Base-by-base conservation (phyloP, 2,113 vertebrate genomes). In the Spizaetus ornatus region DNA sequence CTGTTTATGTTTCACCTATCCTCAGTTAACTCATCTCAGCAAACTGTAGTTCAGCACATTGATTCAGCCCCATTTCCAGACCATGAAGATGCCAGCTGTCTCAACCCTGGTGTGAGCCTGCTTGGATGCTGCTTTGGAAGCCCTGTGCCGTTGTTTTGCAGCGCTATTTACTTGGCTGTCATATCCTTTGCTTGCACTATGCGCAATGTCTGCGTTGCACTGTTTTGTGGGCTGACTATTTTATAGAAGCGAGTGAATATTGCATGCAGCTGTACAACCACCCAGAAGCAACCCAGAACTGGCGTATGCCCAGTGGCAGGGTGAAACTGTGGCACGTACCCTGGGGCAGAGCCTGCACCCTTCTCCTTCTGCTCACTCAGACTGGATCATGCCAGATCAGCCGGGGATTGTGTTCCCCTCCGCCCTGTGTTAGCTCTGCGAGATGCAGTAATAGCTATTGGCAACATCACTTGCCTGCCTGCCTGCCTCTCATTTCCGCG, bases 361-460 rank as follows among this genome's bases (percentile, higher is more conserved):
- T 12, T 38, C 71, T 70, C 22, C 82, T 53, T 16, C 70, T 52
- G 42, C 58, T 86, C 19, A 4, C n/a, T 52, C 61, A 8, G 66
- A 16, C 38, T 18, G 62, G 38, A 66, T 82, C 42, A 6, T 14
- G 5, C 40, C 8, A 27, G 72, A 38, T 52, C 72, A 38, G 23
- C 52, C 3, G 4, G 34, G 62, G 56, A 31, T 26, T 11, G 3
- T 1, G 0, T 19, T 78, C 61, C 50, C 32, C 52, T 59, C 86
- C 2, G 1, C 53, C 32, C 45, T 8, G 29, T 0, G 38, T 18
- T 53, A 29, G 65, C 9, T 2, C 52, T 40, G 42, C 0, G 5
- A 48, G 86, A 63, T 27, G 63, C 90, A 48, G 79, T 38, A 91
- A 88, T 42, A 88, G 86, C 89, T 93, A 18, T 66, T 96, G 95